Evolutionary conservation across 2,797 vertebrate species (phyloP), one percentile per base, ranked within the genome.

Genomic region (Pteronotus mesoamericanus): DNA sequence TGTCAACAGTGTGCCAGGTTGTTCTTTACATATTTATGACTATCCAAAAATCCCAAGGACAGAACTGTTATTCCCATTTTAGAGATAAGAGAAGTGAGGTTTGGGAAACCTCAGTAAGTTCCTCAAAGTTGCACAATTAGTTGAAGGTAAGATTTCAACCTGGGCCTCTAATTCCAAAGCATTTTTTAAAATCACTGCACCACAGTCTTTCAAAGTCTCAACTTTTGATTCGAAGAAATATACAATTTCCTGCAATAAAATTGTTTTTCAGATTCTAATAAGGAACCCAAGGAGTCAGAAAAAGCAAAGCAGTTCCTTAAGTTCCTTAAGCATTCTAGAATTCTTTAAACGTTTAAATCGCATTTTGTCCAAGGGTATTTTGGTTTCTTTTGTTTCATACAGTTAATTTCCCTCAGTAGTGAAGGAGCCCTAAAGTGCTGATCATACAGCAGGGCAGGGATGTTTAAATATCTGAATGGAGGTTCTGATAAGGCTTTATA

Each of bases 401-500:
- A 82, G 71, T 21, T 69, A 92, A 79, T 72, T 39, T 64, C 19
- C 84, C 34, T 42, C 57, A 94, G 59, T 11, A 55, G 19, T 53
- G 21, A 93, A 94, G 79, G 69, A 42, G 2, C 26, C 85, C 64
- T 75, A 84, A 89, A 85, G 59, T 91, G 53, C 37, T 83, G 69
- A n/a, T 88, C 86, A 95, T 83, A 92, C 34, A 83, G 68, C 34
- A 48, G 48, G 34, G 16, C 59, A 55, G 75, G 42, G 79, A 72
- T 96, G 72, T 86, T 94, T 95, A 83, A 91, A 89, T 61, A 93
- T 89, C 88, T 84, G 86, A 61, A 87, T 42, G 37, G 83, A 86
- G 69, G 57, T 61, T 94, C 92, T 86, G 79, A 86, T 79, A 96
- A 97, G 96, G 87, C 80, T 97, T 84, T 78, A 88, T 53, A 72